Conservation (phyloP, 2,113 vertebrate species). For the Oxygymnocypris stewartii region DNA sequence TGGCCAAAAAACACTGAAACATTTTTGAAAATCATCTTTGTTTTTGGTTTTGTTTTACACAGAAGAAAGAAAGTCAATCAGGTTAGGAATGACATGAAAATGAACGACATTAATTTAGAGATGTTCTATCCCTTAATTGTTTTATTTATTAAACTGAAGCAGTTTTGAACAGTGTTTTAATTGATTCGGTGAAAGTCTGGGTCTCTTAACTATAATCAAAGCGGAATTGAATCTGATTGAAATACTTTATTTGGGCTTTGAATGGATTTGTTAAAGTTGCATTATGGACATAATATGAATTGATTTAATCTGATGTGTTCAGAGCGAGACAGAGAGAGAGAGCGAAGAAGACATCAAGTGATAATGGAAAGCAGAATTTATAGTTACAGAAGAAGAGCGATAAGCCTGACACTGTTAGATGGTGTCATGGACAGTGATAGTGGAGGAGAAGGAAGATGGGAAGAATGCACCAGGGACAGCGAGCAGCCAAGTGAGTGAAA, state of each 20-base stretch:
- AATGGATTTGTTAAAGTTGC: conserved; percentile 26
- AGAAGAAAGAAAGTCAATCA: background rate
- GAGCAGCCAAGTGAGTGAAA: conserved; percentile 7
- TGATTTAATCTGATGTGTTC: conserved; percentile 17
- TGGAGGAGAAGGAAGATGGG: conserved; percentile 5
- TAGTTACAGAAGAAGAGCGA: background rate
- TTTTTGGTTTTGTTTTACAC: background rate
- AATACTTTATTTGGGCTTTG: background rate
- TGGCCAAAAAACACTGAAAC: no score
- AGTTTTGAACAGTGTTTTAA: background rate
- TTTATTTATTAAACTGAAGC: background rate
- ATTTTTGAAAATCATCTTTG: background rate
- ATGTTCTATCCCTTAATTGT: background rate
- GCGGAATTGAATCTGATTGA: background rate
- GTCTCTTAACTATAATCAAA: background rate
- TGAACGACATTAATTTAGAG: background rate
- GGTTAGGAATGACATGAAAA: background rate
- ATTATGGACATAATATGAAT: conserved; percentile 1
- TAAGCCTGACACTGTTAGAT: background rate
- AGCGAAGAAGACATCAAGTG: conserved; percentile 1
- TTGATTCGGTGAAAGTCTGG: conserved; percentile 6
- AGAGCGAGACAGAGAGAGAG: background rate
- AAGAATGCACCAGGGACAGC: conserved; percentile 14
- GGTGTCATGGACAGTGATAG: conserved; percentile 5
- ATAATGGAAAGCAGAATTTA: conserved; percentile 15